Conservation (phyloP, 2,113 vertebrate genomes). For the Amblyopsis rosae region DNA sequence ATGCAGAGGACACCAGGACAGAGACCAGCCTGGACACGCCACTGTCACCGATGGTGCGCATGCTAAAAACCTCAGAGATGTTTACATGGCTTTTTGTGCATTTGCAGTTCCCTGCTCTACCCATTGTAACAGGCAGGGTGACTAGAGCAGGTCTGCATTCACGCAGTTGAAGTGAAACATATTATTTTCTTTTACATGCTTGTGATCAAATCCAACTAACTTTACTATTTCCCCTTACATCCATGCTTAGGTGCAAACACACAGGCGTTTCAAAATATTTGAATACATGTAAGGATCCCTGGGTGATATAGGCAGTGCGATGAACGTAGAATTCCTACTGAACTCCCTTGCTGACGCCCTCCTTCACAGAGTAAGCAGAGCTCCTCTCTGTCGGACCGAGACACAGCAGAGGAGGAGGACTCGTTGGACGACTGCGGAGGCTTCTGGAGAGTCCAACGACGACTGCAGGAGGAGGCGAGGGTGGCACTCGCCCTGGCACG, state of each 20-base stretch:
- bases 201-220: background rate
- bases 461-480: conserved; percentile 93
- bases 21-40: conserved; percentile 96
- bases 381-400: conserved; percentile 93
- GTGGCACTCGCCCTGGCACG: conserved; percentile 94
- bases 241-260: too few species aligned
- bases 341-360: background rate
- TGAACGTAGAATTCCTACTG: background rate
- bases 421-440: conserved; percentile 93
- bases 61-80: background rate
- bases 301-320: background rate
- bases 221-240: too few species aligned
- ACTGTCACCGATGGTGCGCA: conserved; percentile 88
- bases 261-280: too few species aligned
- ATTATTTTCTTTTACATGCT: too few species aligned
- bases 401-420: conserved; percentile 94
- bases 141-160: background rate
- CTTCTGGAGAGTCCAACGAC: conserved; percentile 91
- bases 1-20: conserved; percentile 95
- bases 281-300: too few species aligned
- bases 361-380: conserved; percentile 92
- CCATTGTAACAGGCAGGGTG: background rate
- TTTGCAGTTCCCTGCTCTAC: too few species aligned
- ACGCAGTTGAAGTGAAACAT: background rate
- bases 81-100: background rate